Base-by-base conservation (phyloP, 2,113 vertebrate species). In the Poeciliopsis prolifica region DNA sequence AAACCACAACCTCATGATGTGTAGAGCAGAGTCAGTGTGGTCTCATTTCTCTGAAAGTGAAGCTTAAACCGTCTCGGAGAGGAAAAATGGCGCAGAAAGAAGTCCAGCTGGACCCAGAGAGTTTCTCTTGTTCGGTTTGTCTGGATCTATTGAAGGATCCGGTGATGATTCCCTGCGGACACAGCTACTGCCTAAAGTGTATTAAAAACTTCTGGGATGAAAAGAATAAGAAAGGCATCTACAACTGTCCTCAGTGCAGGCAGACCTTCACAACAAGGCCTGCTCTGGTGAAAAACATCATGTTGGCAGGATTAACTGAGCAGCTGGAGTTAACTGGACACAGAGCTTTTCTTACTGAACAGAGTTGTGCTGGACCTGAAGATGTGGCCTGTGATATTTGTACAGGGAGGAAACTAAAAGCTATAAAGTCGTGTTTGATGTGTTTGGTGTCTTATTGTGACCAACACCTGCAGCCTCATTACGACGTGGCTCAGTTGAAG, bases 191-290 rank as follows among this genome's bases (percentile, higher is more conserved):
- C 24, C 28, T 67, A 6, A 60, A 75, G 26, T 67, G 72, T 61
- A 67, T 42, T 31, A 28, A 60, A 58, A 24, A n/a, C 5, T 2
- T 15, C n/a, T 75, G 51, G 51, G 51, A 75, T 61, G 33, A 24
- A 75, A 28, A 30, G 4, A 22, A 54, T 1, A 3, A 44, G 6
- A 74, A 40, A 29, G 22, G 24, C 3, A n/a, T 28, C 31, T 15
- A 11, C 30, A 74, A 48, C 72, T 74, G 63, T 51, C 63, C 72
- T 74, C 62, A 65, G 44, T 74, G 62, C 40, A 65, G 72, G 24
- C 24, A 65, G 30, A 65, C 42, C 24, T 74, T 74, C 72, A 72
- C 4, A 62, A 35, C 58, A 1, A 66, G 63, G 31, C 72, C 72
- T 67, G 33, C 11, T 12, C 64, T 75, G 73, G 51, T 22, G 29